phyloP scores from a whole-genome alignment of 2,113 vertebrate genomes.

The Gymnorhina tibicen region DNA sequence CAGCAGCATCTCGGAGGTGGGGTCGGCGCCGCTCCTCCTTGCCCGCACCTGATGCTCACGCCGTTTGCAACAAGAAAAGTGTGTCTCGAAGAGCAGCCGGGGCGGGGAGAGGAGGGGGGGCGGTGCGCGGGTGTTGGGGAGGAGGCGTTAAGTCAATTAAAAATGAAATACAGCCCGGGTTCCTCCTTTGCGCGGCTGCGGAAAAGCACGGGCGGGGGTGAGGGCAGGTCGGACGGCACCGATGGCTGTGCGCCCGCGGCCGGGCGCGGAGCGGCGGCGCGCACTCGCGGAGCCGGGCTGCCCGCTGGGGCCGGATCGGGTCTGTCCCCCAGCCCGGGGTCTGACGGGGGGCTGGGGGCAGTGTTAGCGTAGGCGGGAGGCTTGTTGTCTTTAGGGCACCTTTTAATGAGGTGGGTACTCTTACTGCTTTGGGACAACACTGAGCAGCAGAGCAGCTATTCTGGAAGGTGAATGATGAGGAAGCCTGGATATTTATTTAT shows the following conservation, averaged over 20 bases:
- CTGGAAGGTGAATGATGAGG: not conserved
- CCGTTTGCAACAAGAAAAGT: not conserved
- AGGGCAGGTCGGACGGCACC: not conserved
- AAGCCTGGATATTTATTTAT: not conserved
- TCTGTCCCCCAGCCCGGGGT: accelerated
- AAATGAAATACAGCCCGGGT: not conserved
- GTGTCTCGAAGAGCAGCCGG: not conserved
- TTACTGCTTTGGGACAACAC: not conserved
- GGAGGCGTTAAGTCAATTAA: not conserved
- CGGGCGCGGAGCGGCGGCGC: not conserved
- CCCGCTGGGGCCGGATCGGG: accelerated
- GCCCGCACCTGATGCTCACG: not conserved
- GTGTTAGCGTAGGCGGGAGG: accelerated
- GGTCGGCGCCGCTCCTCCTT: not conserved
- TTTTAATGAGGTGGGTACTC: not conserved
- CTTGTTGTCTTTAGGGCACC: not conserved
- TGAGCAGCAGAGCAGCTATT: not conserved
- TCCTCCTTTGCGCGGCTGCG: not conserved
- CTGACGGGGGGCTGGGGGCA: not conserved
- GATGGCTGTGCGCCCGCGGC: accelerated
- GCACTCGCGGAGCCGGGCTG: too few species aligned
- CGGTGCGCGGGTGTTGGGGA: not conserved
- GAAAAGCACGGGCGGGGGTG: not conserved
- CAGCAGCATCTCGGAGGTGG: not conserved
- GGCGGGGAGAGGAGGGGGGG: accelerated